Conservation (phyloP, 2,797 vertebrate species). For the Syngnathus acus region DNA sequence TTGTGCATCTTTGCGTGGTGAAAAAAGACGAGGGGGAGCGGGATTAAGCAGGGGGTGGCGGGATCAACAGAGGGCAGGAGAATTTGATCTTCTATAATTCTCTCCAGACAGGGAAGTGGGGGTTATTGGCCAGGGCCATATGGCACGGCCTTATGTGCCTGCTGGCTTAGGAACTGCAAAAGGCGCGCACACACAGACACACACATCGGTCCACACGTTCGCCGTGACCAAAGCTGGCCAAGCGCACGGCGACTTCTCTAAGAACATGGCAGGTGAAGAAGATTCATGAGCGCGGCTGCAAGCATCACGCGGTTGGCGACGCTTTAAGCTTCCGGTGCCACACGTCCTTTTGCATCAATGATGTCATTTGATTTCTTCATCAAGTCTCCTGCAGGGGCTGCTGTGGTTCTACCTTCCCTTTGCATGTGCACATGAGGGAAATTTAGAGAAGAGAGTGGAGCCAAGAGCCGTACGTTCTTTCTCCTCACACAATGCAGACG, state of each 20-base stretch:
- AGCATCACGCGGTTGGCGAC: background rate
- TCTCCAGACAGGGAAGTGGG: constrained; percentile 40
- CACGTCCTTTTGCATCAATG: background rate
- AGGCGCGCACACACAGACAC: background rate
- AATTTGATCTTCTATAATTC: constrained; percentile 38
- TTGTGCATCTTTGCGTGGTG: background rate
- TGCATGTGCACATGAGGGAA: background rate
- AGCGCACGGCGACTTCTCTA: constrained; percentile 9
- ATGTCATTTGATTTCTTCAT: constrained; percentile 8
- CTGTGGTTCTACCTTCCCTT: constrained; percentile 55
- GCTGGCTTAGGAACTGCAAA: constrained; percentile 35
- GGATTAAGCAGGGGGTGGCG: no score
- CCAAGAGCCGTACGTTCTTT: constrained; percentile 47
- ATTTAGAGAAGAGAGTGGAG: constrained; percentile 35
- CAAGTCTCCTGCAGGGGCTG: constrained; percentile 62
- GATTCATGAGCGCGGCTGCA: background rate
- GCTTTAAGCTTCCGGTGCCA: background rate
- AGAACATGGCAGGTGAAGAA: background rate
- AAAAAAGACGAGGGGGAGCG: background rate
- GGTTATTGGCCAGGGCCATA: constrained; percentile 44
- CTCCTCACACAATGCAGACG: constrained; percentile 7
- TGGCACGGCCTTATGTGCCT: constrained; percentile 56
- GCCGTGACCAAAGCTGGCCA: constrained; percentile 40
- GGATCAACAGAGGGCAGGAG: constrained; percentile 39
- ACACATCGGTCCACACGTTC: constrained; percentile 22